A percentile compares a stretch with the other conserved stretches of the same genome.
phyloP scores from a whole-genome alignment of 2,888 invertebrate genomes.

The Himalopsyche japonica region DNA sequence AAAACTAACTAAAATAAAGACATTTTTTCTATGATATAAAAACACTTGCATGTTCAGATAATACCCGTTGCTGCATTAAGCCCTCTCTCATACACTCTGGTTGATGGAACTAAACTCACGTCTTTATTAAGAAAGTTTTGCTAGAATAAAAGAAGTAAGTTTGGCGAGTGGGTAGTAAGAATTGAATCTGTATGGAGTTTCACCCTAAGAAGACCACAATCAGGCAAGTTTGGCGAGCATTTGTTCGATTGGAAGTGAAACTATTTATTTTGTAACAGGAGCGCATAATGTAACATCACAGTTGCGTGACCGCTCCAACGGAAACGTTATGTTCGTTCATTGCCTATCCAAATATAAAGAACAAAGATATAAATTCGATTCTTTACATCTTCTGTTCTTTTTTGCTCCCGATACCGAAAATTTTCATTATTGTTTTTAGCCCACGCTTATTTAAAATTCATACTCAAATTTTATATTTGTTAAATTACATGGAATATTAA shows the following conservation, averaged over 20 bases:
- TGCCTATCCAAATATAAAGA: not conserved
- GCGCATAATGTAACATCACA: not conserved
- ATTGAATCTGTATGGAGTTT: not conserved
- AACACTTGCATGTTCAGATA: not conserved
- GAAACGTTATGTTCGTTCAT: not conserved
- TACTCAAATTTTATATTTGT: no score
- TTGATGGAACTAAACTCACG: conserved; percentile 9
- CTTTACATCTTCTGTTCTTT: not conserved
- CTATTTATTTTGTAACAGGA: not conserved
- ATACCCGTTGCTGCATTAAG: not conserved
- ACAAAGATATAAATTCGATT: not conserved
- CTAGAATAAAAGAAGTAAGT: conserved; percentile 18
- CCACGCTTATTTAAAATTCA: no score
- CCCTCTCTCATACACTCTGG: not conserved
- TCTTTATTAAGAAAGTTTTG: conserved; percentile 29
- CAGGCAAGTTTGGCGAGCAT: not conserved
- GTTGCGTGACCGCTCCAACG: not conserved
- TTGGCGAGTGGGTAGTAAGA: conserved; percentile 7
- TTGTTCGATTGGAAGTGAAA: not conserved
- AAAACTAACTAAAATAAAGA: not conserved
- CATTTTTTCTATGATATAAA: not conserved
- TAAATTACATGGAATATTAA: no score
- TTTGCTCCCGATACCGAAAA: not conserved
- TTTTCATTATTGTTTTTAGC: no score
- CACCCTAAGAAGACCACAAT: not conserved